Evolutionary conservation across 2,113 vertebrate genomes (phyloP).

Genomic region (Verasper variegatus): DNA sequence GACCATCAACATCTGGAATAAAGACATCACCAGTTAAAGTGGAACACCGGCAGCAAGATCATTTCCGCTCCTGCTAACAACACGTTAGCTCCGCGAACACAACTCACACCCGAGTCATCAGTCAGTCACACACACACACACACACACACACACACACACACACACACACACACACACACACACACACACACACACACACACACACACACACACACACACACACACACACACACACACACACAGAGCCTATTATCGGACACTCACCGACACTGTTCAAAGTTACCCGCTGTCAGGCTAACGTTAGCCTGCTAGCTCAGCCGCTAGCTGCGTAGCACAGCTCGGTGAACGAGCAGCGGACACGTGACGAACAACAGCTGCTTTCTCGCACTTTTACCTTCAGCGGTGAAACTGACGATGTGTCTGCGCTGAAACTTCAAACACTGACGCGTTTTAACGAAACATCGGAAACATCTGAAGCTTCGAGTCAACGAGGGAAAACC

Average conservation of each 20-base stretch:
- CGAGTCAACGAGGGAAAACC: constrained; percentile 74
- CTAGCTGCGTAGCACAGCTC: constrained; percentile 33
- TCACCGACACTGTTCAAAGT: background rate
- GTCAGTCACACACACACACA: too few relatives aligned
- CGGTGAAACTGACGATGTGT: background rate
- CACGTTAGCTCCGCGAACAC: background rate
- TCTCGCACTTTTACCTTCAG: background rate
- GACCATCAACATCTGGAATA: too few relatives aligned
- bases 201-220: too few relatives aligned
- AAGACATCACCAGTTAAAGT: too few relatives aligned
- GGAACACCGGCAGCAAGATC: background rate
- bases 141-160: too few relatives aligned
- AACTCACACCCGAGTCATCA: background rate
- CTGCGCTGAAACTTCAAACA: rapidly evolving
- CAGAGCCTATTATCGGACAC: too few relatives aligned
- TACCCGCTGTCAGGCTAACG: background rate
- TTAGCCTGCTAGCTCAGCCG: constrained; percentile 49
- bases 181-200: too few relatives aligned
- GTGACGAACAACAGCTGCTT: constrained; percentile 11
- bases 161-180: background rate
- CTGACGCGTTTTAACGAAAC: constrained; percentile 9
- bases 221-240: background rate
- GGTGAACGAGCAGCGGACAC: constrained; percentile 3
- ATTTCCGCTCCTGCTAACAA: constrained; percentile 25
- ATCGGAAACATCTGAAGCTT: constrained; percentile 39